Evolutionary conservation across 2,113 vertebrate species (phyloP).

Genomic region (Taxidea taxus): DNA sequence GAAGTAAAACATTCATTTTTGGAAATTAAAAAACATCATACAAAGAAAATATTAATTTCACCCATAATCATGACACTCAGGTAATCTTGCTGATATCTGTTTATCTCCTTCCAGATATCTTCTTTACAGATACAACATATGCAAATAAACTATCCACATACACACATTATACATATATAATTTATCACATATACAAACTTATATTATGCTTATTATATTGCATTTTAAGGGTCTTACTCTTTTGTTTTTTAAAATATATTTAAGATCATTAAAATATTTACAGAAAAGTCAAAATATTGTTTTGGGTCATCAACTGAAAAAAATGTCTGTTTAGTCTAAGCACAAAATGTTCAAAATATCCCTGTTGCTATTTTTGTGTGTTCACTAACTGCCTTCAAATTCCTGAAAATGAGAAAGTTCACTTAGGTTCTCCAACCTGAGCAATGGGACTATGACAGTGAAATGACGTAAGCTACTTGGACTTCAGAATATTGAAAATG

Average conservation of each 20-base stretch:
- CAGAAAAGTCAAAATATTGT: background rate
- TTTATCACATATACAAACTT: background rate
- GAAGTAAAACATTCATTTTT: background rate
- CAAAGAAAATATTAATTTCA: background rate
- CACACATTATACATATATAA: background rate
- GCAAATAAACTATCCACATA: background rate
- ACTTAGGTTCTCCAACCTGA: background rate
- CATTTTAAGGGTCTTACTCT: background rate
- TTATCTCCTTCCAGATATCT: background rate
- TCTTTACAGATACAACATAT: background rate
- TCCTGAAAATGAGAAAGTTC: background rate
- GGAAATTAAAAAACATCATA: background rate
- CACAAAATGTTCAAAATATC: background rate
- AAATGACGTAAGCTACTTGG: background rate
- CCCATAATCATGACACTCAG: background rate
- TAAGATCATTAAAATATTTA: background rate
- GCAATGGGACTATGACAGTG: background rate
- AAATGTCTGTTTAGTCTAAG: background rate
- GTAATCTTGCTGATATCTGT: background rate
- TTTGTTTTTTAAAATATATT: background rate
- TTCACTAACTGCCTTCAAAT: background rate
- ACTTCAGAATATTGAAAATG: background rate
- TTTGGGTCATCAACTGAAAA: background rate
- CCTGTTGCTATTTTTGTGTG: background rate
- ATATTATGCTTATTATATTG: background rate